Evolutionary conservation across 2,888 invertebrate species (phyloP).

Genomic region (Agriopis aurantiaria): DNA sequence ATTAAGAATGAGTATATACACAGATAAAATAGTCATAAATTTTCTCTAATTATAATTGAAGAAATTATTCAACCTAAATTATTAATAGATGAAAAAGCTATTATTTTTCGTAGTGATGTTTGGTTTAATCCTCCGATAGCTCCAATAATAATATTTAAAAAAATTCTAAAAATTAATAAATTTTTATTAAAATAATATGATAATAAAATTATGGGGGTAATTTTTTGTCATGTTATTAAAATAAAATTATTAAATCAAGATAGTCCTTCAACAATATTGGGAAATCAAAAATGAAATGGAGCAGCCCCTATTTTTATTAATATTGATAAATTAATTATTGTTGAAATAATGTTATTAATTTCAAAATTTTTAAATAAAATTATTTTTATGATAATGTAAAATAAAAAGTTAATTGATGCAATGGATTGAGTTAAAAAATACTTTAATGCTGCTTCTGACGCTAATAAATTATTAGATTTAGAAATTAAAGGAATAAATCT

Average conservation of each 20-base stretch:
- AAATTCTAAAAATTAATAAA: slow-evolving; percentile 75
- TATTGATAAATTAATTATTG: slow-evolving; percentile 73
- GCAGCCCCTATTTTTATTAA: slow-evolving; percentile 86
- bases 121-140: slow-evolving; percentile 84
- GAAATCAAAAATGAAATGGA: slow-evolving; percentile 88
- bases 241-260: slow-evolving; percentile 85
- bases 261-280: slow-evolving; percentile 86
- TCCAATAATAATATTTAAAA: slow-evolving; percentile 79
- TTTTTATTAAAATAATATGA: slow-evolving; percentile 77
- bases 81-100: slow-evolving; percentile 88
- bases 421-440: slow-evolving; percentile 87
- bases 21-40: slow-evolving; percentile 79
- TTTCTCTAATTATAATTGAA: slow-evolving; percentile 76
- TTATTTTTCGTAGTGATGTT: slow-evolving; percentile 85
- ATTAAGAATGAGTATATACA: slow-evolving; percentile 77
- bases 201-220: slow-evolving; percentile 86
- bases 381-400: slow-evolving; percentile 76
- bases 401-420: slow-evolving; percentile 85
- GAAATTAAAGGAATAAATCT: slow-evolving; percentile 87
- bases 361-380: slow-evolving; percentile 68
- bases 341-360: slow-evolving; percentile 59
- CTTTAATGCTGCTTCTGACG: slow-evolving; percentile 86
- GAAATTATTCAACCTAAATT: slow-evolving; percentile 87
- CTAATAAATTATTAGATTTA: slow-evolving; percentile 76
- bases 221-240: slow-evolving; percentile 89